Evolutionary conservation across 2,888 invertebrate species (phyloP).

Genomic region (Drosophila formosana): DNA sequence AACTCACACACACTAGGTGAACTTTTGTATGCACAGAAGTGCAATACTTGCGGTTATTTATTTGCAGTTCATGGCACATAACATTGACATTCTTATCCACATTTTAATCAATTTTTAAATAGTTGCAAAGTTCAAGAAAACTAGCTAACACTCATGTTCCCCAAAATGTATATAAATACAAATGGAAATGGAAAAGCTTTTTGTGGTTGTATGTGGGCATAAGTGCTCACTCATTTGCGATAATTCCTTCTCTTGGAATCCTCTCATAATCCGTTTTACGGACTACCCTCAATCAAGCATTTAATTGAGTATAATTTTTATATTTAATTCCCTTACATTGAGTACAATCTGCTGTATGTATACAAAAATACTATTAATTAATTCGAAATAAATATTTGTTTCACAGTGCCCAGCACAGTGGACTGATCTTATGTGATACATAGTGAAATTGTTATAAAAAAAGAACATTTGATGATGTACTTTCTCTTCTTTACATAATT

Average conservation of each 20-base stretch:
- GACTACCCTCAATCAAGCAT: background rate
- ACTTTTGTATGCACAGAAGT: conserved; percentile 23
- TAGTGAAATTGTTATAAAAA: background rate
- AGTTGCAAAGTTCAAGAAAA: conserved; percentile 1
- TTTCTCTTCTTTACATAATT: too few species aligned
- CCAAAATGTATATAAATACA: background rate
- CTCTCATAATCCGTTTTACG: background rate
- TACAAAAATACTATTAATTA: conserved; percentile 39
- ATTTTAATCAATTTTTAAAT: conserved; percentile 54
- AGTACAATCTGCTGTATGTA: conserved; percentile 15
- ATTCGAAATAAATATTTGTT: conserved; percentile 42
- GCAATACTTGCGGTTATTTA: conserved; percentile 56
- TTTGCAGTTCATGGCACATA: conserved; percentile 34
- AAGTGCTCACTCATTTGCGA: background rate
- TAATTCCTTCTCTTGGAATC: background rate
- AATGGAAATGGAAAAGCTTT: background rate
- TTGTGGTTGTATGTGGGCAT: background rate
- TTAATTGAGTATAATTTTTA: conserved; percentile 45
- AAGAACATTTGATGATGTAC: too few species aligned
- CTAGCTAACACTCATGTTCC: background rate
- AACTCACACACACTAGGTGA: background rate
- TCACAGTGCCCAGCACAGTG: conserved; percentile 17
- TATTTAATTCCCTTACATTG: conserved; percentile 27
- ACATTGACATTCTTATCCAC: conserved; percentile 40
- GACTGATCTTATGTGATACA: background rate